A percentile compares a stretch with the other conserved stretches of the same genome.
phyloP scores from a whole-genome alignment of 2,797 vertebrate species.

The Cygnus olor region DNA sequence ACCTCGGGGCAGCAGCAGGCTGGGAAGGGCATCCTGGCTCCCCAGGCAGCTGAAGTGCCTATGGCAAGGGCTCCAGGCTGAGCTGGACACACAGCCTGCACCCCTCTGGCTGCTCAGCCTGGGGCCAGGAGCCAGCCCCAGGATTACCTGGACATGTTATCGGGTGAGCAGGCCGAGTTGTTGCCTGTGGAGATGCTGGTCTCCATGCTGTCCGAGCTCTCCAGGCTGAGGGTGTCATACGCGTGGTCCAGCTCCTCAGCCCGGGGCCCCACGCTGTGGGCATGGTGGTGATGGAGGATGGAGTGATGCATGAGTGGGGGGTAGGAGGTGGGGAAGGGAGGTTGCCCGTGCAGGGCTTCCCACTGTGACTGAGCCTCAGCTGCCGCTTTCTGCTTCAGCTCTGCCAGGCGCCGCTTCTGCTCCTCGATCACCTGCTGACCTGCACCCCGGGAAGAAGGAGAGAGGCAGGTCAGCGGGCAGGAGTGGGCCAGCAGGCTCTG shows the following conservation, averaged over 20 bases:
- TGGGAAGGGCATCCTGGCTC: background rate
- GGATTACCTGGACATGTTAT: constrained; percentile 90
- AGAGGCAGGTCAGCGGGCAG: background rate
- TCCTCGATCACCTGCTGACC: constrained; percentile 97
- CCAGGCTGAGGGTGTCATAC: constrained; percentile 94
- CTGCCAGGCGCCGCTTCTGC: constrained; percentile 90
- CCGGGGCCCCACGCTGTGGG: constrained; percentile 74
- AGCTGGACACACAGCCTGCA: background rate
- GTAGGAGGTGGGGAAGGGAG: constrained; percentile 76
- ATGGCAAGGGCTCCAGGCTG: no score
- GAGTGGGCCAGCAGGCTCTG: background rate
- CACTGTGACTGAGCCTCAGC: constrained; percentile 95
- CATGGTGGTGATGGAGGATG: constrained; percentile 91
- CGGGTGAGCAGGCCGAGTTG: constrained; percentile 93
- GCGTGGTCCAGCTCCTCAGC: constrained; percentile 76
- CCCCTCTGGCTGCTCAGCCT: background rate
- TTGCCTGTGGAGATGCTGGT: constrained; percentile 93
- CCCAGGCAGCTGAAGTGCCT: background rate
- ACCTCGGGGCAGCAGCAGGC: background rate
- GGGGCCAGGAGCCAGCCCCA: no score
- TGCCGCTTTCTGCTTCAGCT: constrained; percentile 92
- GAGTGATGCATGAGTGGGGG: constrained; percentile 88
- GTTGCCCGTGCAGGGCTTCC: constrained; percentile 89
- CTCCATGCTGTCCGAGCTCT: constrained; percentile 98
- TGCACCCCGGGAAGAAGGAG: constrained; percentile 45